A percentile compares a stretch with the other conserved stretches of the same genome.
Evolutionary conservation across 2,113 vertebrate species (phyloP).

Genomic region (Solenodon paradoxus): DNA sequence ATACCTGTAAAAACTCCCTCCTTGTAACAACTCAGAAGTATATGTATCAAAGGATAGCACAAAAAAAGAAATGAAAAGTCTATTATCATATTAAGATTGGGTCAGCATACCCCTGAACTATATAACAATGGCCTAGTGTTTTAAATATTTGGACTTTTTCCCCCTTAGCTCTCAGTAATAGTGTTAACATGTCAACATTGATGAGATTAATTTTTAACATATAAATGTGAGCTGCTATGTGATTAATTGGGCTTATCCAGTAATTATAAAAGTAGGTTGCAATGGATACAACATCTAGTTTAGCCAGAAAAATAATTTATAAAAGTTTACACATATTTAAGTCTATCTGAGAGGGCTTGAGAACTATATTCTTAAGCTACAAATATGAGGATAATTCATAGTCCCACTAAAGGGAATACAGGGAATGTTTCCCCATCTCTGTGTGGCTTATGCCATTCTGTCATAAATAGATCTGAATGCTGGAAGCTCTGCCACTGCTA

Average conservation of each 20-base stretch:
- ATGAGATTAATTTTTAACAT: not conserved
- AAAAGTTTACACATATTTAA: not conserved
- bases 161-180: not conserved
- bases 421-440: not conserved
- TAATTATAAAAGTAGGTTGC: not conserved
- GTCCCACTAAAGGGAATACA: not conserved
- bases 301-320: not conserved
- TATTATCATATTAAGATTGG: not conserved
- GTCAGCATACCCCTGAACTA: not conserved
- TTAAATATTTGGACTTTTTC: not conserved
- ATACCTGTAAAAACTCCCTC: not conserved
- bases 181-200: not conserved
- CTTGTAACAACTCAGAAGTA: not conserved
- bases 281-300: not conserved
- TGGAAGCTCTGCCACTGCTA: not conserved
- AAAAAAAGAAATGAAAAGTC: not conserved
- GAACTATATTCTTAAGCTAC: not conserved
- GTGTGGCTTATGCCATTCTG: not conserved
- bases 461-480: not conserved
- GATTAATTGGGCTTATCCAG: not conserved
- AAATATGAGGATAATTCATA: not conserved
- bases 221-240: not conserved
- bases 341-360: not conserved
- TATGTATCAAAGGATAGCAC: not conserved
- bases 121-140: not conserved